Percentiles rank a stretch among this genome's conserved stretches.
These are phyloP conservation scores for Schizopygopsis pylzovi DNA, from an alignment of 2,797 vertebrate genomes.

Conservation along the genomic window DNA sequence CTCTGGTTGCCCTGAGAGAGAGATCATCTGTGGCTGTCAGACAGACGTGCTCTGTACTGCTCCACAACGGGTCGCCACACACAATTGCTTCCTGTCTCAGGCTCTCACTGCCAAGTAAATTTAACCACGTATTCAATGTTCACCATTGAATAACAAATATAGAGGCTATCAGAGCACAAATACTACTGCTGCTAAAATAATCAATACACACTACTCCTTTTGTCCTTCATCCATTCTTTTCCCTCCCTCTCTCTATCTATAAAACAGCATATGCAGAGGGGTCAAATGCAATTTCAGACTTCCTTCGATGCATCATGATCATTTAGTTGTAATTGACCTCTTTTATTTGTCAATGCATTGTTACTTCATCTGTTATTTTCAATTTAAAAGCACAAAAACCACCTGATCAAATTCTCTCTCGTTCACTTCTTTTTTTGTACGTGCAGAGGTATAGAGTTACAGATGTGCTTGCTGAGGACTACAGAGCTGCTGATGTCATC, in stretches of 20 bases:
- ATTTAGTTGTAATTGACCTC: not conserved
- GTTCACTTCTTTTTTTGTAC: not conserved
- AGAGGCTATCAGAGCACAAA: not conserved
- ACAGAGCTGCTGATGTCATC: conserved; percentile 41
- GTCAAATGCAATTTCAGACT: not conserved
- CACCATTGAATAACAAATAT: conserved; percentile 8
- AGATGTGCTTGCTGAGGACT: conserved; percentile 3
- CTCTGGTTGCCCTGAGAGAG: not conserved
- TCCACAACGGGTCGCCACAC: not conserved
- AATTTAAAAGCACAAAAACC: not conserved
- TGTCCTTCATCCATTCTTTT: conserved; percentile 1
- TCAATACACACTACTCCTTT: conserved; percentile 20
- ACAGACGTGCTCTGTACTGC: not conserved
- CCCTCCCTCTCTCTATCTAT: not conserved
- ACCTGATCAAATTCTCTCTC: not conserved
- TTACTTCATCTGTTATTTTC: not conserved
- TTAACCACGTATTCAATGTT: conserved; percentile 3
- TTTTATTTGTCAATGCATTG: not conserved
- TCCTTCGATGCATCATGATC: not conserved
- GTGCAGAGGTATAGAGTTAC: conserved; percentile 21
- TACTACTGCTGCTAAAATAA: conserved; percentile 17
- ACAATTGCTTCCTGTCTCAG: not conserved
- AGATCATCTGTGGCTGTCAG: not conserved
- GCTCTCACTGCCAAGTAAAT: not conserved
- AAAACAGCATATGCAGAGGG: not conserved